A percentile compares a stretch with the other conserved stretches of the same genome.
phyloP scores from a whole-genome alignment of 2,113 vertebrate genomes.

The Lanius ludovicianus region DNA sequence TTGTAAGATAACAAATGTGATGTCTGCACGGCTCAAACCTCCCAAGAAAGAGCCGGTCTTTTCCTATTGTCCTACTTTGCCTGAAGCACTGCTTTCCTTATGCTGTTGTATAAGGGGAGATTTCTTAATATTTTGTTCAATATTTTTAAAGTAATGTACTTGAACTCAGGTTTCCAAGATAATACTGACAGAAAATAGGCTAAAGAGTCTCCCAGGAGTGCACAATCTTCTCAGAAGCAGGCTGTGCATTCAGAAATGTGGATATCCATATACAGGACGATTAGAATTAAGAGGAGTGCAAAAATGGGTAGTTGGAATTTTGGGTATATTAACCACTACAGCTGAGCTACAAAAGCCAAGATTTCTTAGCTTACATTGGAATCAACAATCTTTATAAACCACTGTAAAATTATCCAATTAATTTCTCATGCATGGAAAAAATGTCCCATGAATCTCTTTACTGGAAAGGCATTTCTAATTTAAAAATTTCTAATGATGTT shows the following conservation, averaged over 20 bases:
- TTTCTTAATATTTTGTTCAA: not conserved
- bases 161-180: not conserved
- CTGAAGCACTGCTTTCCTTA: not conserved
- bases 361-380: not conserved
- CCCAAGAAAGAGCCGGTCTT: not conserved
- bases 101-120: not conserved
- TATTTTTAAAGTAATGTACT: not conserved
- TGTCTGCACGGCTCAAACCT: not conserved
- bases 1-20: not conserved
- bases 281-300: not conserved
- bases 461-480: constrained; percentile 4
- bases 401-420: constrained; percentile 20
- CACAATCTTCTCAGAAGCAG: not conserved
- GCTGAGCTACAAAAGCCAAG: not conserved
- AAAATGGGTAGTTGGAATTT: not conserved
- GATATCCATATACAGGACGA: not conserved
- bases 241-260: not conserved
- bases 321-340: not conserved
- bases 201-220: not conserved
- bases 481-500: not conserved
- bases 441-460: not conserved
- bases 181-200: not conserved
- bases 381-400: not conserved
- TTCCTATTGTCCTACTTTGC: not conserved
- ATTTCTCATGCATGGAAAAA: constrained; percentile 9